Evolutionary conservation across 2,797 vertebrate genomes (phyloP).

Genomic region (Mormyrus hasselquistii): DNA sequence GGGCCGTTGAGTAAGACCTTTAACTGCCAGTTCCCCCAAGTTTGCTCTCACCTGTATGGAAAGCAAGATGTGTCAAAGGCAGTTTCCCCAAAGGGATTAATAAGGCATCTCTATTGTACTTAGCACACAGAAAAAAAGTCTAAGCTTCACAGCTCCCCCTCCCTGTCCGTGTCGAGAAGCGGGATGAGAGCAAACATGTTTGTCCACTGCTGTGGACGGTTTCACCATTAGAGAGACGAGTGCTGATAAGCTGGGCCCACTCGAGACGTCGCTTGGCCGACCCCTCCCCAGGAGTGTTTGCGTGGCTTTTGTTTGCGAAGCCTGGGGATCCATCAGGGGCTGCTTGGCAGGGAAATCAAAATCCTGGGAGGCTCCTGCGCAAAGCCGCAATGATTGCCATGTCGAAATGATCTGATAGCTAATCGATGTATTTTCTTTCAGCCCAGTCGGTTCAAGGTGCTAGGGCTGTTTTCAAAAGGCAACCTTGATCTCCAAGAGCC

Average conservation of each 20-base stretch:
- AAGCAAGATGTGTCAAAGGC: not conserved
- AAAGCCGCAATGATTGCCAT: constrained; percentile 62
- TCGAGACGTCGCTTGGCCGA: constrained; percentile 25
- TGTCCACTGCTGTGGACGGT: not conserved
- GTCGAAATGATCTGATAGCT: constrained; percentile 75
- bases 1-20: not conserved
- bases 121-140: not conserved
- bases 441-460: constrained; percentile 31
- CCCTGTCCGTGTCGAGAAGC: not conserved
- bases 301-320: constrained; percentile 61
- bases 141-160: not conserved
- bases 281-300: constrained; percentile 39
- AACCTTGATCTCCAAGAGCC: constrained; percentile 57
- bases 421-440: constrained; percentile 71
- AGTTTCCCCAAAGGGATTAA: not conserved
- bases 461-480: constrained; percentile 51
- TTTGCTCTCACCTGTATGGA: not conserved
- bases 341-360: constrained; percentile 64
- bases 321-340: constrained; percentile 52
- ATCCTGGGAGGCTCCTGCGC: constrained; percentile 50
- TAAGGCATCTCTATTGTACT: not conserved
- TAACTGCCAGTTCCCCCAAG: not conserved
- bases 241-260: not conserved
- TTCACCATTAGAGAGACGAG: not conserved
- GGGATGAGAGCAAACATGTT: constrained; percentile 11